Base-by-base conservation (phyloP, 2,888 invertebrate species). In the Caenorhabditis becei region DNA sequence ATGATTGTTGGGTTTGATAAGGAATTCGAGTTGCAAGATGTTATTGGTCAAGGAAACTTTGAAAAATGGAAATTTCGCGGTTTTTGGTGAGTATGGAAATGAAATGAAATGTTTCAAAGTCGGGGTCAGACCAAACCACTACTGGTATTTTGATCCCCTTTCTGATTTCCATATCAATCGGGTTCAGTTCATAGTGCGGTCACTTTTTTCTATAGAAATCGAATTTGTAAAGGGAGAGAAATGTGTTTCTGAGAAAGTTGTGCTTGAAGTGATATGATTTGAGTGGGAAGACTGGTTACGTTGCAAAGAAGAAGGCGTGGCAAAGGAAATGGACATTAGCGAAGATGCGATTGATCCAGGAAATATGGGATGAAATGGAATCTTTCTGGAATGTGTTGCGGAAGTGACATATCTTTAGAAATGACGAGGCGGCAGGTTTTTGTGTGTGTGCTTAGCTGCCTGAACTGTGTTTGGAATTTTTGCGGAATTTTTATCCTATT, bases 241-340 rank as follows among this genome's bases (percentile, higher is more conserved):
- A 24, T 14, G 3, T 16, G 5, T 41, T 41, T 41, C 41, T 14
- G 16, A 41, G 41, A 41, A 41, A 41, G 10, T 14, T 41, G 41
- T 41, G 41, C 41, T 41, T 69, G 69, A 23, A 41, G 14, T 10
- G 41, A 14, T 20, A 16, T 7, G 47, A 28, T 35, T 20, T 58
- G 18, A 26, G 28, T 28, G 26, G 14, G 14, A 14, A 14, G 41
- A 14, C 14, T 7, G 59, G 59, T 32, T 44, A 14, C 44, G 16
- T 23, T 44, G 41, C 24, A 70, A 61, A n/a, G 26, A n/a, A 44
- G 32, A 20, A 20, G 26, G 23, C 51, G 23, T 35, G 37, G 51
- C 41, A 51, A 59, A 61, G 70, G 70, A 70, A 70, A 70, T 61
- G n/a, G 51, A 61, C 59, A 70, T 70, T 14, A 61, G 41, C n/a